Base-by-base conservation (phyloP, 2,797 vertebrate species). In the Eremophila alpestris region DNA sequence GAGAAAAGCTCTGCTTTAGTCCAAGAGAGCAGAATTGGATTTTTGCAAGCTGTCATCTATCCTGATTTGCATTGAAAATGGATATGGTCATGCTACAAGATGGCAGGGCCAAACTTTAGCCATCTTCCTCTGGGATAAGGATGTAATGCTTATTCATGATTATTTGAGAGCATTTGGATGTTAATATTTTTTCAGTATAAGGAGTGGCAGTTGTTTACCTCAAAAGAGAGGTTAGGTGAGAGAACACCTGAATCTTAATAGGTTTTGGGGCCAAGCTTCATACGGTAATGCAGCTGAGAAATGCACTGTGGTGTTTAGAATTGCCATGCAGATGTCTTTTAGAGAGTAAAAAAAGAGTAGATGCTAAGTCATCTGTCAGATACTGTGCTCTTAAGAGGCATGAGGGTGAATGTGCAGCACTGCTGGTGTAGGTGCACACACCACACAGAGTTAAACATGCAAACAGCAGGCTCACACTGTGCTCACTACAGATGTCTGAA, bases 401-500 rank as follows among this genome's bases (percentile, higher is more conserved):
- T 27, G 52, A 69, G 84, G 59, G 55, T 73, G 41, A 88, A 76
- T 51, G 2, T 59, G 51, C 76, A 67, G 88, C n/a, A 36, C 41
- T 75, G 5, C 30, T 93, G 68, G 30, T 58, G 52, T 93, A 93
- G 89, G 92, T 97, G 94, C 62, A 58, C 92, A 86, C 70, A 94
- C 91, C 92, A 91, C 88, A 88, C 91, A 96, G 84, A 93, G 88
- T 93, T 94, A 92, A 94, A 87, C 69, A 68, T 15, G 79, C 2
- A 5, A 60, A 30, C 90, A 90, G 85, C 73, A 91, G 85, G 87
- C 91, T 96, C 91, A 65, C 82, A 56, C 80, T 90, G 85, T 78
- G 87, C 94, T 80, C 48, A 83, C 92, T 95, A 48, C 84, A 91
- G 81, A 70, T 94, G 83, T 95, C 83, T 87, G 81, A 94, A 89